phyloP scores from a whole-genome alignment of 2,888 invertebrate genomes.

The Stenurella melanura region DNA sequence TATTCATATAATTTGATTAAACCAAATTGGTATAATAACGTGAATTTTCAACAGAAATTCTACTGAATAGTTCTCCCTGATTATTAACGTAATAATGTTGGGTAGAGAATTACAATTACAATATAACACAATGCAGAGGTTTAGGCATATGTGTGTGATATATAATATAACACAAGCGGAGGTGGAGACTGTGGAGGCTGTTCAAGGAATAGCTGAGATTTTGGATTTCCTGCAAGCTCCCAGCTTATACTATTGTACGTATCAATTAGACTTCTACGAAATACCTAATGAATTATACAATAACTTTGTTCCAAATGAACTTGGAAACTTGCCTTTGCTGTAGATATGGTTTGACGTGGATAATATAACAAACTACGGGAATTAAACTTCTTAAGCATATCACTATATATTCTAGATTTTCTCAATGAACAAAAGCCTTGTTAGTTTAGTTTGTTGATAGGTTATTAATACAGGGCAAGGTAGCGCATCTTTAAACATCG shows the following conservation, averaged over 20 bases:
- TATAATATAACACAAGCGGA: constrained; percentile 27
- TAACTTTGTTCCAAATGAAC: constrained; percentile 16
- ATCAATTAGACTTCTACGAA: constrained; percentile 30
- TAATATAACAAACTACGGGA: background rate
- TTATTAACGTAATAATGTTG: constrained; percentile 15
- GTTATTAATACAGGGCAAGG: no score
- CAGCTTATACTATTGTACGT: constrained; percentile 25
- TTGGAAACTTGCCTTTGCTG: constrained; percentile 16
- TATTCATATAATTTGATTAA: no score
- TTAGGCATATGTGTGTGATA: constrained; percentile 12
- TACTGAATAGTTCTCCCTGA: background rate
- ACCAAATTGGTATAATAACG: no score
- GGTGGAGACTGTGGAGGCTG: background rate
- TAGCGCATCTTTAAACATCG: no score
- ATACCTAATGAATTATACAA: constrained; percentile 38
- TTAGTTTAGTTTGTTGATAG: no score
- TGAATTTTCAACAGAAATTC: background rate
- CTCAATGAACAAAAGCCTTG: no score
- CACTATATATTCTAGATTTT: no score
- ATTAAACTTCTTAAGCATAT: background rate
- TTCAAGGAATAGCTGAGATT: constrained; percentile 24
- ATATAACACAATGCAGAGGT: constrained; percentile 17
- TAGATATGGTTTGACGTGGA: background rate
- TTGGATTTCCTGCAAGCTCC: constrained; percentile 14
- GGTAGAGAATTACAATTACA: constrained; percentile 8